Evolutionary conservation across 1,140 invertebrate genomes (phyloP).

Genomic region (Drosophila rhopaloa): DNA sequence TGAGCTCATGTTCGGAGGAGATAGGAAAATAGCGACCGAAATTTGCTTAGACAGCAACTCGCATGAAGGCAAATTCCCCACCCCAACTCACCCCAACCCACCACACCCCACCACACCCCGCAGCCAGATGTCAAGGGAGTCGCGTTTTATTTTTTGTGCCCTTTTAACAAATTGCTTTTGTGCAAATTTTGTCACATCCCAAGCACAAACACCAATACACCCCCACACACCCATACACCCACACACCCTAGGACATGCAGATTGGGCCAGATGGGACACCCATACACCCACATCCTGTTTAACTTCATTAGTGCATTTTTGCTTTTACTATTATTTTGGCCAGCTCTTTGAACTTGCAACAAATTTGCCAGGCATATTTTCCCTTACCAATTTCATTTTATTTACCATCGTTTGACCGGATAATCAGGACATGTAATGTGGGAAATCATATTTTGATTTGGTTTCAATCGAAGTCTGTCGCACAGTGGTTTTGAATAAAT

Average conservation of each 20-base stretch:
- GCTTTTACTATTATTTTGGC: conserved; percentile 3
- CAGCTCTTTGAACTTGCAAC: conserved; percentile 4
- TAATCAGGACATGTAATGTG: conserved; percentile 56
- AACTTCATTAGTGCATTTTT: conserved; percentile 67
- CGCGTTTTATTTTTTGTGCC: conserved; percentile 33
- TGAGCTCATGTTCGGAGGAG: conserved; percentile 13
- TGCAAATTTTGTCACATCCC: conserved; percentile 73
- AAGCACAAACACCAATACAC: conserved; percentile 32
- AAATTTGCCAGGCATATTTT: conserved; percentile 3
- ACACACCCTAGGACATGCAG: conserved; percentile 17
- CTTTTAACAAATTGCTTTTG: conserved; percentile 78
- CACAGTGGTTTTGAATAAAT: conserved; percentile 19
- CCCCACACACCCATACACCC: conserved; percentile 11
- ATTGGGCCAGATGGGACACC: conserved; percentile 25
- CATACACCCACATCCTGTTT: conserved; percentile 27
- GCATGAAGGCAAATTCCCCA: conserved; percentile 4
- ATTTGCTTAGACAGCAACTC: conserved; percentile 64
- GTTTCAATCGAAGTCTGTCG: conserved; percentile 7
- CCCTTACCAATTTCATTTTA: conserved; percentile 19
- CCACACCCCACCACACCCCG: background rate
- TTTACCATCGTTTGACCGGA: conserved; percentile 61
- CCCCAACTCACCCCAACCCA: background rate
- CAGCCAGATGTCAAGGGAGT: conserved; percentile 53
- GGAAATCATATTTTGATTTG: conserved; percentile 42
- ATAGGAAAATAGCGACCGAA: conserved; percentile 54